phyloP scores from a whole-genome alignment of 1,140 invertebrate species.

The Himalopsyche phryganea region DNA sequence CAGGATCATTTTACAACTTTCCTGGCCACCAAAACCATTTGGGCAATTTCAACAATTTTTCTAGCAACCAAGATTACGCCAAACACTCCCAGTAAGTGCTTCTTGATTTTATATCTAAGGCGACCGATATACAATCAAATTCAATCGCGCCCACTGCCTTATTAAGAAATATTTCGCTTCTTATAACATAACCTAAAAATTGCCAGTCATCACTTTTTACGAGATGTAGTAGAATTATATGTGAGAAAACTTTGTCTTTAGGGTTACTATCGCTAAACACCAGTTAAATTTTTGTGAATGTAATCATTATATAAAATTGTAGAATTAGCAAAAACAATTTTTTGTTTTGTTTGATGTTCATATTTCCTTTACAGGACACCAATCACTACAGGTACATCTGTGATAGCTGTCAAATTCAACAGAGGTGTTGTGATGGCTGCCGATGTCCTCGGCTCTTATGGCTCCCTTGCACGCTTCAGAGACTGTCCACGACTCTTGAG shows the following conservation, averaged over 20 bases:
- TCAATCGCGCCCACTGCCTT: too few species aligned
- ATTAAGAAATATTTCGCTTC: not conserved
- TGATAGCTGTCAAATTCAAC: slow-evolving; percentile 83
- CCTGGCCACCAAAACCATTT: slow-evolving; percentile 47
- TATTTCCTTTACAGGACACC: slow-evolving; percentile 61
- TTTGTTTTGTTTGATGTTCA: not conserved
- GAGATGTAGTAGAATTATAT: too few species aligned
- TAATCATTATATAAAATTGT: not conserved
- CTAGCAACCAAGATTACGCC: slow-evolving; percentile 47
- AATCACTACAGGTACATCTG: slow-evolving; percentile 86
- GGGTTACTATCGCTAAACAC: not conserved
- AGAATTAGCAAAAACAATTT: not conserved
- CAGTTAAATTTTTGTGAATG: not conserved
- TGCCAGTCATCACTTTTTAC: slow-evolving; percentile 23
- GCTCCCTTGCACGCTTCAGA: slow-evolving; percentile 82
- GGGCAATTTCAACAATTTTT: slow-evolving; percentile 38
- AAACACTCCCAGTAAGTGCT: slow-evolving; percentile 67
- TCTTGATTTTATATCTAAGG: too few species aligned
- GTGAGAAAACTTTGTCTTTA: not conserved
- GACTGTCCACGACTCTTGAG: slow-evolving; percentile 79
- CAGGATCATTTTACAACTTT: slow-evolving; percentile 69
- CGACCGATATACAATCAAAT: too few species aligned
- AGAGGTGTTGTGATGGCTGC: slow-evolving; percentile 88
- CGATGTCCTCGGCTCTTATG: slow-evolving; percentile 89
- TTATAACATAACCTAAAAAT: slow-evolving; percentile 14